Base-by-base conservation (phyloP, 2,888 invertebrate species). In the Calliopum simillimum region DNA sequence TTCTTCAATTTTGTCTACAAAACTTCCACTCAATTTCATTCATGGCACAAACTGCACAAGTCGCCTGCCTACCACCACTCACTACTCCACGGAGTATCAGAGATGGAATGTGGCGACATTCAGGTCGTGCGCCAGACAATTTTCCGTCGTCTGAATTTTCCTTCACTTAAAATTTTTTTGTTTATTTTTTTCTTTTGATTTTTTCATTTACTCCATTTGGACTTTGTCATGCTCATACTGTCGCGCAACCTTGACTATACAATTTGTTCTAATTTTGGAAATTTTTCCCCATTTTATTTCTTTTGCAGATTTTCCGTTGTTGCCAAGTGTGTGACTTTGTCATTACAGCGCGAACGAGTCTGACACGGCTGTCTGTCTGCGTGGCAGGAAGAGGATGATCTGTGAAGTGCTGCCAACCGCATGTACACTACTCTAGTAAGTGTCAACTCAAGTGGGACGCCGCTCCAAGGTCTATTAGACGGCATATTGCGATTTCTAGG, bases 221-320 rank as follows among this genome's bases (percentile, higher is more conserved):
- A n/a, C n/a, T n/a, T n/a, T n/a, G n/a, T n/a, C n/a, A n/a, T n/a
- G n/a, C n/a, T n/a, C n/a, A n/a, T 33, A 8, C 33, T 33, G 33
- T 33, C 33, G 33, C 21, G 33, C 59, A 67, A 59, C 58, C 67
- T 67, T 67, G 65, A 65, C 46, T 61, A 33, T 33, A 44, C 47
- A 47, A 25, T 49, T 41, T 44, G 21, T 46, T 58, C 59, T 67
- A 67, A 67, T 67, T 67, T 67, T 67, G 59, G 49, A 59, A 49
- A 67, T 25, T 58, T n/a, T 46, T 61, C 25, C 58, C 33, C 33
- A 19, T 23, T 49, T 67, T 14, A 46, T 58, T 47, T 67, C 41
- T 59, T n/a, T 67, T 67, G 67, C 67, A 67, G 67, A 67, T 67
- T 49, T 67, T 53, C 69, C 56, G 56, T 43, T 47, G 62, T 62